Conservation (phyloP, 2,888 invertebrate species). For the Philhelius pedissequus region DNA sequence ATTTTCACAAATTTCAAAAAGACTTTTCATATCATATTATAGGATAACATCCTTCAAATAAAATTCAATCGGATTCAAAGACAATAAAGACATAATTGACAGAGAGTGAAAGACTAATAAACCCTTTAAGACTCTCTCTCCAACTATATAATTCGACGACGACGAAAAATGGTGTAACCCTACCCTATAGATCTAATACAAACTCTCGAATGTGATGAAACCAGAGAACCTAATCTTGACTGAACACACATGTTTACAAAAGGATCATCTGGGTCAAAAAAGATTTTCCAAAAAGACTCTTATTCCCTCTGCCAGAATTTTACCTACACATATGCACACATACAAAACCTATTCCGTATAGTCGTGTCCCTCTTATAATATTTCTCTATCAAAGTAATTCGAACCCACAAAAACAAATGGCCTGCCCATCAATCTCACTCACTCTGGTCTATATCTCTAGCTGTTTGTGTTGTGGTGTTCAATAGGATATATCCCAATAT, state of each 20-base stretch:
- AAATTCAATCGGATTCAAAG: conserved; percentile 10
- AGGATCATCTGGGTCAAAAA: conserved; percentile 44
- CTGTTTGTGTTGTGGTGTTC: not conserved
- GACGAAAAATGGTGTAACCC: conserved; percentile 10
- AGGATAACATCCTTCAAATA: conserved; percentile 6
- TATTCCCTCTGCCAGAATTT: conserved; percentile 9
- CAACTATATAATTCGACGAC: conserved; percentile 46
- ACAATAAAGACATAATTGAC: conserved; percentile 27
- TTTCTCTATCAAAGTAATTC: conserved; percentile 58
- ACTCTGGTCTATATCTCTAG: not conserved
- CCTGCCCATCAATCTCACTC: conserved; percentile 65
- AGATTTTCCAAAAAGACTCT: not conserved
- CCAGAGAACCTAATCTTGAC: conserved; percentile 57
- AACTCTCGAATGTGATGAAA: conserved; percentile 39
- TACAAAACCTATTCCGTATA: conserved; percentile 2
- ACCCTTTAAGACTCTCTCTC: conserved; percentile 36
- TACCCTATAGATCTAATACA: not conserved
- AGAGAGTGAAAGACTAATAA: conserved; percentile 49
- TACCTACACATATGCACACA: not conserved
- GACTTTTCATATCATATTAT: no score
- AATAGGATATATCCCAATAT: conserved; percentile 17
- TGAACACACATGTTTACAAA: conserved; percentile 64
- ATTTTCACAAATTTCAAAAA: no score
- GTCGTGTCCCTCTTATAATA: conserved; percentile 38
- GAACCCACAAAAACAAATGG: conserved; percentile 63